Evolutionary conservation across 2,113 vertebrate genomes (phyloP).

Genomic region (Thermophis baileyi): DNA sequence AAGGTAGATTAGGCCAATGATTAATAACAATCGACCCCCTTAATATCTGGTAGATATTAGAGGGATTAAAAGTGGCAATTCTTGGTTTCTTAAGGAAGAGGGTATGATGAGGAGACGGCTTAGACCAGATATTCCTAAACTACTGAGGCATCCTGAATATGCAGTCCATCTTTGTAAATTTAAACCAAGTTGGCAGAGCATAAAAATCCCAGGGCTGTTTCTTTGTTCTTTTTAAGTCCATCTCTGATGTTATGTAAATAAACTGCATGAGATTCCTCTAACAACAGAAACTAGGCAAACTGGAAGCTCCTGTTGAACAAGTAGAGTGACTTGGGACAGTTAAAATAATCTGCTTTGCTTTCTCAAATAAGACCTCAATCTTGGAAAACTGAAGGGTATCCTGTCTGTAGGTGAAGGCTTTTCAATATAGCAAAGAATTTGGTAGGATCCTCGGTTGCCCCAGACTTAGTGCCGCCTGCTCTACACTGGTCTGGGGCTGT

Average conservation of each 20-base stretch:
- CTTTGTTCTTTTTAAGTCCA: background rate
- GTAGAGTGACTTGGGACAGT: background rate
- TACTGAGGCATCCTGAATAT: background rate
- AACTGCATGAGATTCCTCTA: background rate
- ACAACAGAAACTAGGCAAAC: background rate
- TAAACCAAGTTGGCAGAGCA: background rate
- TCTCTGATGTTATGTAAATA: background rate
- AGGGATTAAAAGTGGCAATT: background rate
- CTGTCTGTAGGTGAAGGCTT: background rate
- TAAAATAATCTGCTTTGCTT: background rate
- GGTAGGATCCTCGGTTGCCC: background rate
- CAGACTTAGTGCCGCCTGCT: background rate
- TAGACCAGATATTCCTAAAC: background rate
- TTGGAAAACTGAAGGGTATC: background rate
- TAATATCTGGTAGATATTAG: background rate
- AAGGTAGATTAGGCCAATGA: background rate
- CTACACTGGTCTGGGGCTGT: background rate
- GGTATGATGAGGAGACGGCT: background rate
- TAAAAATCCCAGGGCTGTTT: background rate
- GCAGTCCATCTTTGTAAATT: background rate
- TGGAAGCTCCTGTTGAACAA: background rate
- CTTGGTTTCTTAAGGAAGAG: background rate
- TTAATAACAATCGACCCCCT: background rate
- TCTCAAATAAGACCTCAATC: background rate
- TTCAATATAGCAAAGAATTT: background rate